Evolutionary conservation across 2,797 vertebrate species (phyloP), one percentile per base, ranked within the genome.

Genomic region (Gymnothorax reevesii): DNA sequence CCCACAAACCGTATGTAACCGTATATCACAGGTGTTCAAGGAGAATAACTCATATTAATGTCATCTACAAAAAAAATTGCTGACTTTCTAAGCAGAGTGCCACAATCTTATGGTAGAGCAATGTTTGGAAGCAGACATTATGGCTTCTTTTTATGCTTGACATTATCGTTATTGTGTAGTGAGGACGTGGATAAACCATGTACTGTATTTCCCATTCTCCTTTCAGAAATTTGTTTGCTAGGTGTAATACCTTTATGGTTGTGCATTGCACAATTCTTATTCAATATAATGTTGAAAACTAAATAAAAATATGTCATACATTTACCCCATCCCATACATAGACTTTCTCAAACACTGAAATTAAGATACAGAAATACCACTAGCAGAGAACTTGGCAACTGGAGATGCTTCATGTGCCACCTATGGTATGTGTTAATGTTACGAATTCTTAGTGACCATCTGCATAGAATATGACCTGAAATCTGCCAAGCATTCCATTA

Each of bases 11-110:
- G 33, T 79, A 0, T 49, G 17, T 54, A 54, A 54, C 77, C 52
- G 22, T 80, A 55, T n/a, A 25, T 55, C 52, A 80, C 49, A 80
- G 77, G 52, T 22, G 55, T 9, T 33, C 49, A 80, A 52, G 52
- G 55, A 80, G 77, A 33, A 80, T 80, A 80, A 55, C 49, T 80
- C 17, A n/a, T 80, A 80, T 54, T 80, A 80, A 80, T 80, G 52
- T 80, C 49, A 80, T 80, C 77, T 80, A 80, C 20, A n/a, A 55
- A 22, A 80, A 22, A 55, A 80, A 80, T 80, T 55, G 52, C 52
- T 80, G 7, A 3, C 52, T 8, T 54, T 80, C 54, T 52, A 54
- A 17, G 73, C 49, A 7, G 12, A 6, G 20, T 15, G 10, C 77
- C 52, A 55, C 20, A 20, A 25, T 55, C 20, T 55, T 54, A 80